A percentile compares a stretch with the other conserved stretches of the same genome.
Evolutionary conservation across 2,888 invertebrate species (phyloP).

Genomic region (Ommatoiulus sabulosus): DNA sequence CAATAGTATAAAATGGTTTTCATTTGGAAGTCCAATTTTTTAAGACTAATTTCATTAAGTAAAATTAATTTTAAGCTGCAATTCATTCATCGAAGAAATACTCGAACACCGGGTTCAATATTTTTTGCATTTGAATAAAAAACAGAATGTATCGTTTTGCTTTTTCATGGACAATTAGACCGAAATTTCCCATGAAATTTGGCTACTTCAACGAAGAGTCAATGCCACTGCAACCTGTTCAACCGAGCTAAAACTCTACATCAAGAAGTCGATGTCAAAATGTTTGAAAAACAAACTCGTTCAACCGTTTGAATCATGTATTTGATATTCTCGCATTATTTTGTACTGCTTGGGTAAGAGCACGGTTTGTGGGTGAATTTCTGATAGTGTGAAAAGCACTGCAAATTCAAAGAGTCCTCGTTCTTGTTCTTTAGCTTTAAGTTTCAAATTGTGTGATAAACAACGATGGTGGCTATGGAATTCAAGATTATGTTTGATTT

Average conservation of each 20-base stretch:
- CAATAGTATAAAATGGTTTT: too few relatives aligned
- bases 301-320: background rate
- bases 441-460: background rate
- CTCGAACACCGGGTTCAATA: too few relatives aligned
- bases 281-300: background rate
- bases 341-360: background rate
- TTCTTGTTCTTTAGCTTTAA: background rate
- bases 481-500: too few relatives aligned
- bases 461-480: background rate
- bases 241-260: background rate
- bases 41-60: too few relatives aligned
- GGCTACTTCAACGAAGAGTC: background rate
- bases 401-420: background rate
- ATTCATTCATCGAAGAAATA: too few relatives aligned
- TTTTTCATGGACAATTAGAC: too few relatives aligned
- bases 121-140: too few relatives aligned
- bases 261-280: background rate
- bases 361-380: background rate
- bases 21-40: too few relatives aligned
- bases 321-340: background rate
- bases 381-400: background rate
- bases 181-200: background rate
- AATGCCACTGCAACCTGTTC: background rate
- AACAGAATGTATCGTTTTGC: too few relatives aligned
- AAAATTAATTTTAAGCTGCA: too few relatives aligned